A percentile compares a stretch with the other conserved stretches of the same genome.
Conservation (phyloP, 2,113 vertebrate species). For the Cromileptes altivelis region DNA sequence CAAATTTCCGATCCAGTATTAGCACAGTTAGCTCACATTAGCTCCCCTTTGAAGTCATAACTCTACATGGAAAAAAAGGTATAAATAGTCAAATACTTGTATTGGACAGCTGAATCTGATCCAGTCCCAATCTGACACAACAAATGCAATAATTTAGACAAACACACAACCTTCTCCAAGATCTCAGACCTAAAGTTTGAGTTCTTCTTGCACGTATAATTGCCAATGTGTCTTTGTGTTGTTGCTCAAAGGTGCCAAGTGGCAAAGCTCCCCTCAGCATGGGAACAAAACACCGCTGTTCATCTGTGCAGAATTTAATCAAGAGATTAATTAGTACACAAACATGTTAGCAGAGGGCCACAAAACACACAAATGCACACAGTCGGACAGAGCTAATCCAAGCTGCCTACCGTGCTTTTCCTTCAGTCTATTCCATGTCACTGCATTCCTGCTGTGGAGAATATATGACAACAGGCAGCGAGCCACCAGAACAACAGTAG, state of each 20-base stretch:
- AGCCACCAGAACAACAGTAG: slow-evolving; percentile 56
- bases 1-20: too few species aligned
- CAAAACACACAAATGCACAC: slow-evolving; percentile 55
- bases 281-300: slow-evolving; percentile 74
- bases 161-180: too few species aligned
- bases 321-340: slow-evolving; percentile 77
- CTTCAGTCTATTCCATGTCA: slow-evolving; percentile 37
- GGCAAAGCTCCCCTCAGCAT: slow-evolving; percentile 45
- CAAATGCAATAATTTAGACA: too few species aligned
- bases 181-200: neutral
- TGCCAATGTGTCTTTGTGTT: slow-evolving; percentile 19
- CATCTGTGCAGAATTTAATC: slow-evolving; percentile 79
- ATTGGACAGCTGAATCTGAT: too few species aligned
- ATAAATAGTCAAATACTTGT: too few species aligned
- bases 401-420: slow-evolving; percentile 49
- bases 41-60: too few species aligned
- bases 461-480: slow-evolving; percentile 66
- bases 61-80: too few species aligned
- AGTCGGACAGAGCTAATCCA: slow-evolving; percentile 59
- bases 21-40: too few species aligned
- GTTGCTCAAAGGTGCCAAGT: slow-evolving; percentile 42
- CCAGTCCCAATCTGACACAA: too few species aligned
- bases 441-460: slow-evolving; percentile 61
- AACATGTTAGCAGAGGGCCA: slow-evolving; percentile 57
- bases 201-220: neutral